phyloP scores from a whole-genome alignment of 2,113 vertebrate genomes.

The Indri indri region DNA sequence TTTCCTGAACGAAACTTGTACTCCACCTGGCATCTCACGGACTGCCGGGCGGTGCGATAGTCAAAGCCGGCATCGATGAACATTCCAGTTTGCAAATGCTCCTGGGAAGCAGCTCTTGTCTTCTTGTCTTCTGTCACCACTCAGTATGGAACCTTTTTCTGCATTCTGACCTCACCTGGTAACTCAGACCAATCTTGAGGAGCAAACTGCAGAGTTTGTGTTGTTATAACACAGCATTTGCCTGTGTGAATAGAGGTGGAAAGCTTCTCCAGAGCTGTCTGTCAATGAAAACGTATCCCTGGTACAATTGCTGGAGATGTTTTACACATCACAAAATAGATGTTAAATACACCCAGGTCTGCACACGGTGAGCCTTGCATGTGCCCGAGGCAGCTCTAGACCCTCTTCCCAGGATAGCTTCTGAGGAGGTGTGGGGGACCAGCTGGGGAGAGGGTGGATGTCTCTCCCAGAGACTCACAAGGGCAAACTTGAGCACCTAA shows the following conservation, averaged over 20 bases:
- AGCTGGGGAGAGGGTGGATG: neutral
- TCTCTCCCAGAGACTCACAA: neutral
- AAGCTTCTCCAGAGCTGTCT: neutral
- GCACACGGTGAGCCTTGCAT: neutral
- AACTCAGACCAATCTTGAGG: neutral
- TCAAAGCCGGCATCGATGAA: neutral
- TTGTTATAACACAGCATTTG: no score
- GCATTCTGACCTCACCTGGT: neutral
- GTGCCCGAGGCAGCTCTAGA: accelerated
- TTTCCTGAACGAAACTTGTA: neutral
- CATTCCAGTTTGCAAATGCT: neutral
- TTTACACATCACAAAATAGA: neutral
- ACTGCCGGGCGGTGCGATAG: neutral
- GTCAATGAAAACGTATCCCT: neutral
- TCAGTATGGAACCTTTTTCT: neutral
- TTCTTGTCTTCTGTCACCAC: neutral
- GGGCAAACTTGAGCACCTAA: neutral
- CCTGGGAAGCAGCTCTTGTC: neutral
- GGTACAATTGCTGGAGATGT: neutral
- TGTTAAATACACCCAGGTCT: neutral
- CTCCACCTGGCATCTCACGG: neutral
- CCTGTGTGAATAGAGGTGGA: neutral
- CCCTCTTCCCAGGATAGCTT: neutral
- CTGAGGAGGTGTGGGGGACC: accelerated
- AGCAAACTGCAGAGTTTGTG: neutral